Evolutionary conservation across 2,888 invertebrate species (phyloP).

Genomic region (Scaeva pyrastri): DNA sequence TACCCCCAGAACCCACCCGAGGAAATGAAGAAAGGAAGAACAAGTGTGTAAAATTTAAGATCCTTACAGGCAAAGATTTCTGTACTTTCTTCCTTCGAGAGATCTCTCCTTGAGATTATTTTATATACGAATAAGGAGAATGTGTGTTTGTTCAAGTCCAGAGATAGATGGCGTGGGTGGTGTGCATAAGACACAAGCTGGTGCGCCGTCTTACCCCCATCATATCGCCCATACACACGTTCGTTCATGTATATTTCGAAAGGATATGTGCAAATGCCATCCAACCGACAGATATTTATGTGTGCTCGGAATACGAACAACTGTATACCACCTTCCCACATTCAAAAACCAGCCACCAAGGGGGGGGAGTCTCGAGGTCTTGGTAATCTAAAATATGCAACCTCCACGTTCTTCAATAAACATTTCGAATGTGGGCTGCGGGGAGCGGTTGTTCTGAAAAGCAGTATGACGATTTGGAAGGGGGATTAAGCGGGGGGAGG

Average conservation of each 20-base stretch:
- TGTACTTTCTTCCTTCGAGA: slow-evolving; percentile 46
- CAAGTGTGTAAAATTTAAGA: slow-evolving; percentile 75
- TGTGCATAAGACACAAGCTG: slow-evolving; percentile 30
- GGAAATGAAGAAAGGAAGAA: slow-evolving; percentile 34
- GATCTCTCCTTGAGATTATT: slow-evolving; percentile 44
- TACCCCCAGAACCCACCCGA: too few relatives aligned
- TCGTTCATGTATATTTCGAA: slow-evolving; percentile 18
- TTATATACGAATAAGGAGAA: background rate
- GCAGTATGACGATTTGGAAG: too few relatives aligned
- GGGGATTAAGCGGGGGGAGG: too few relatives aligned
- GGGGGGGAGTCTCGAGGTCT: slow-evolving; percentile 14
- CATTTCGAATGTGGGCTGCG: slow-evolving; percentile 44
- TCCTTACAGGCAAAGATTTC: slow-evolving; percentile 27
- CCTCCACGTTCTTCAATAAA: slow-evolving; percentile 70
- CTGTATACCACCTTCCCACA: background rate
- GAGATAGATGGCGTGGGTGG: background rate
- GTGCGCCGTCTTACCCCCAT: background rate
- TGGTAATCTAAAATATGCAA: slow-evolving; percentile 63
- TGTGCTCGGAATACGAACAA: slow-evolving; percentile 49
- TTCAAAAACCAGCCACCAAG: slow-evolving; percentile 19
- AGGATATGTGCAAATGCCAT: slow-evolving; percentile 70
- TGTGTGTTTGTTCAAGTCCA: too few relatives aligned
- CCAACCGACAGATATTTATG: slow-evolving; percentile 72
- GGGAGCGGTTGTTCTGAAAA: slow-evolving; percentile 3
- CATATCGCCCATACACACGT: background rate